Evolutionary conservation across 2,888 invertebrate species (phyloP).

Genomic region (Globia sparganii): DNA sequence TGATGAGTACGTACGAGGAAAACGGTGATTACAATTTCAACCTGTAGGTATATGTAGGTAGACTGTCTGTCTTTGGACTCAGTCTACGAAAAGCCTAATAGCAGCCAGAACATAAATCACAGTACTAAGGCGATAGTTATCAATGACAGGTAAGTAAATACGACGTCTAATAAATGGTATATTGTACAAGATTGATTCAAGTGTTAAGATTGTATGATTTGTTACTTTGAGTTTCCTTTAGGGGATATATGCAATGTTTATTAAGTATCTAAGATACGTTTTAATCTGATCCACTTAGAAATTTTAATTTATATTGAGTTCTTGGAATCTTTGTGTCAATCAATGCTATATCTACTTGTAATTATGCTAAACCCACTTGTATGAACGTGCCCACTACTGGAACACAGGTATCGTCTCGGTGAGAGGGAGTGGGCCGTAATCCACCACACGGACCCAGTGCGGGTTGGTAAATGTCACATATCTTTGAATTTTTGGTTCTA

Average conservation of each 20-base stretch:
- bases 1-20: no score
- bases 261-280: constrained; percentile 26
- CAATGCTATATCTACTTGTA: neutral
- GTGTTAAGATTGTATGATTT: constrained; percentile 50
- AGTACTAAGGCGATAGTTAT: constrained; percentile 44
- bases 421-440: no score
- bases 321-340: constrained; percentile 2
- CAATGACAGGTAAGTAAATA: constrained; percentile 47
- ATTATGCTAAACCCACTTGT: neutral
- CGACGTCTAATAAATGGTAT: constrained; percentile 42
- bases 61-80: neutral
- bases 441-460: no score
- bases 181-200: constrained; percentile 51
- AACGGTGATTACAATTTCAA: no score
- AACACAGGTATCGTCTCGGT: no score
- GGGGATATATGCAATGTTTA: constrained; percentile 54
- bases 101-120: constrained; percentile 45
- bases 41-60: no score
- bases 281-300: constrained; percentile 20
- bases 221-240: constrained; percentile 27
- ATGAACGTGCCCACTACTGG: no score
- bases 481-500: no score
- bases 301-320: neutral
- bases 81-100: constrained; percentile 13
- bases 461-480: no score